These are phyloP conservation scores for Acanthurus tractus DNA, from an alignment of 2,797 vertebrate species.

Conservation along the genomic window DNA sequence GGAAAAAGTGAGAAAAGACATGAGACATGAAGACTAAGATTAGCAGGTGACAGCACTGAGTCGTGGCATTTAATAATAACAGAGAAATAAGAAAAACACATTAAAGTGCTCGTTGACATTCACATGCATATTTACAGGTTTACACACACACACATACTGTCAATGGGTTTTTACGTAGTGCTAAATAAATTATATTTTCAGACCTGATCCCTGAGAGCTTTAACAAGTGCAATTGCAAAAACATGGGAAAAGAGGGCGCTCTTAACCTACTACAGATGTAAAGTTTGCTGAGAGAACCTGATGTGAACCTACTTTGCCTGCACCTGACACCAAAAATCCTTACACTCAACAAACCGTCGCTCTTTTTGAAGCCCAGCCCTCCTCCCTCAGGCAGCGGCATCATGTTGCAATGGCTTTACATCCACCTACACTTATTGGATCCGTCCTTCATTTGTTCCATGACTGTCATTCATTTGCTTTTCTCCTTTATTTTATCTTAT, in stretches of 20 bases:
- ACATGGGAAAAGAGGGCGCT: slow-evolving; percentile 48
- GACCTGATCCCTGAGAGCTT: slow-evolving; percentile 53
- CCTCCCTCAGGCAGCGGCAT: slow-evolving; percentile 55
- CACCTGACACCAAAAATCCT: slow-evolving; percentile 69
- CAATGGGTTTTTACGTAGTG: slow-evolving; percentile 32
- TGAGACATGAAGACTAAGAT: slow-evolving; percentile 19
- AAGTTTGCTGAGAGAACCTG: slow-evolving; percentile 45
- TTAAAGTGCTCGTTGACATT: slow-evolving; percentile 19
- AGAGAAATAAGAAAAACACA: not conserved
- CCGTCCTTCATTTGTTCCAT: slow-evolving; percentile 73
- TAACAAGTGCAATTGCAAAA: slow-evolving; percentile 72
- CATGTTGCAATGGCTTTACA: slow-evolving; percentile 51
- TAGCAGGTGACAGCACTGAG: not conserved
- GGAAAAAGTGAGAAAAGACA: slow-evolving; percentile 10
- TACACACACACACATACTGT: not conserved
- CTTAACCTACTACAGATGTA: slow-evolving; percentile 36
- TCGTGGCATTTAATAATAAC: not conserved
- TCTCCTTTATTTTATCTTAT: slow-evolving; percentile 30
- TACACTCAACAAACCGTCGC: slow-evolving; percentile 36
- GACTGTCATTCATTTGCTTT: slow-evolving; percentile 51
- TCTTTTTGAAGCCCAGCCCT: slow-evolving; percentile 35
- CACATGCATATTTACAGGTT: slow-evolving; percentile 29
- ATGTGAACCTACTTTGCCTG: slow-evolving; percentile 56
- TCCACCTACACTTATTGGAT: slow-evolving; percentile 62
- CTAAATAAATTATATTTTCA: slow-evolving; percentile 17